These are phyloP conservation scores for Patella caerulea DNA, from an alignment of 2,888 invertebrate genomes.

Conservation along the genomic window DNA sequence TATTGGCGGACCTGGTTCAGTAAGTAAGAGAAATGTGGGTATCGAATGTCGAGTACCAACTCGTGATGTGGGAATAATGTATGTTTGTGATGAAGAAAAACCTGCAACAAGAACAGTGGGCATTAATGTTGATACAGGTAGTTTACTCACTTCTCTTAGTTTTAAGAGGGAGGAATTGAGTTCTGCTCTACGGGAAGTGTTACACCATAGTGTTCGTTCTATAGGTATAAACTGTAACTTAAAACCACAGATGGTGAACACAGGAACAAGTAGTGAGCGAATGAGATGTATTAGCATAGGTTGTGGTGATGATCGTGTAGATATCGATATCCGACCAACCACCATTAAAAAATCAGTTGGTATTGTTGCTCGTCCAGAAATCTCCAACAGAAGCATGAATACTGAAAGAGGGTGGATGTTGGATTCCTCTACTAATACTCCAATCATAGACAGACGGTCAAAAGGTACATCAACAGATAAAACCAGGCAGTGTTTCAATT, in stretches of 20 bases:
- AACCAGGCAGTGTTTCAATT: conserved; percentile 41
- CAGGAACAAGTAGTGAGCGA: conserved; percentile 33
- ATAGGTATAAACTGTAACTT: conserved; percentile 61
- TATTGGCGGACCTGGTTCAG: conserved; percentile 52
- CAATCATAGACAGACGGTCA: conserved; percentile 42
- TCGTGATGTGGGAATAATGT: conserved; percentile 68
- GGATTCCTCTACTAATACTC: conserved; percentile 61
- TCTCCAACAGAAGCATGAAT: conserved; percentile 44
- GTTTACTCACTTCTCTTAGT: conserved; percentile 51
- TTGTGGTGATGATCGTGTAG: conserved; percentile 61
- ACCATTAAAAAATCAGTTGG: conserved; percentile 58
- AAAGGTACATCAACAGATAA: conserved; percentile 58
- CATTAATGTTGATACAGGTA: conserved; percentile 62
- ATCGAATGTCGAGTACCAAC: conserved; percentile 62
- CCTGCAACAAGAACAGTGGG: conserved; percentile 64
- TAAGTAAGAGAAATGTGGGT: conserved; percentile 63
- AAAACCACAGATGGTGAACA: conserved; percentile 41
- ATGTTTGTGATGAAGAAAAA: conserved; percentile 63
- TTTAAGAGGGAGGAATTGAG: conserved; percentile 63
- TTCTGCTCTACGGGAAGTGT: conserved; percentile 55
- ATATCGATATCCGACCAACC: conserved; percentile 60
- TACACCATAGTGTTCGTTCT: conserved; percentile 65
- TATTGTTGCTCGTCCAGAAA: conserved; percentile 56
- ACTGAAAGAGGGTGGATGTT: conserved; percentile 61
- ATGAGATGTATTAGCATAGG: conserved; percentile 49